phyloP scores from a whole-genome alignment of 2,797 vertebrate species.

The Esox masquinongy region DNA sequence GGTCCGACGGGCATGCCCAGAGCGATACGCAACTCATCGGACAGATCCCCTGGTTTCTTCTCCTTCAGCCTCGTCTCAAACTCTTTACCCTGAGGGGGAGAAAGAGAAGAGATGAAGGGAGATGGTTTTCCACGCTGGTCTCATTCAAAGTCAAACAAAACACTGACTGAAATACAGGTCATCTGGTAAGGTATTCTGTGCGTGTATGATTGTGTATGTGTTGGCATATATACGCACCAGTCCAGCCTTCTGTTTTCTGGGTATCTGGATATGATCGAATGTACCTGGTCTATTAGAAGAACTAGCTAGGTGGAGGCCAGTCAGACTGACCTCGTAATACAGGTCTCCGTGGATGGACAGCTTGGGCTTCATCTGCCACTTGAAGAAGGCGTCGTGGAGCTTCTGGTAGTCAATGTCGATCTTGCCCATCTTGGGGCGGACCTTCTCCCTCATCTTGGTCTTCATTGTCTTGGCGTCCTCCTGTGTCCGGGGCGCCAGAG shows the following conservation, averaged over 20 bases:
- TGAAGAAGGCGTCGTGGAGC: conserved; percentile 95
- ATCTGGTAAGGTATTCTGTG: too few species aligned
- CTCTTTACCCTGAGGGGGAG: conserved; percentile 84
- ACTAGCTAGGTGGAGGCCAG: too few species aligned
- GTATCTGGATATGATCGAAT: too few species aligned
- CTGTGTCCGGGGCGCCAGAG: conserved; percentile 51
- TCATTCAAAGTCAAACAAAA: too few species aligned
- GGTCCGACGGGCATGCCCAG: conserved; percentile 93
- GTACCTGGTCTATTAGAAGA: too few species aligned
- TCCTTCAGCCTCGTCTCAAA: conserved; percentile 93
- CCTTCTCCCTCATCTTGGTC: conserved; percentile 96
- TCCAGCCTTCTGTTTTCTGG: too few species aligned
- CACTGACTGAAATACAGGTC: too few species aligned
- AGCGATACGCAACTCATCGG: conserved; percentile 88
- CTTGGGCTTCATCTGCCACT: conserved; percentile 96
- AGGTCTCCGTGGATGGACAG: conserved; percentile 93
- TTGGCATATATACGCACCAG: too few species aligned
- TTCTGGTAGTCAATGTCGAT: conserved; percentile 98
- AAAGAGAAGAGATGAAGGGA: background rate
- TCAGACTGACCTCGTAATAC: conserved; percentile 84
- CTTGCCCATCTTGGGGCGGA: conserved; percentile 94
- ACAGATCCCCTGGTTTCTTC: conserved; percentile 93
- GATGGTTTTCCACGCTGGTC: background rate
- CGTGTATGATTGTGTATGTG: too few species aligned
- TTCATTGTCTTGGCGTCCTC: conserved; percentile 97